phyloP scores from a whole-genome alignment of 2,888 invertebrate genomes.

The Alloscopus bannaensis region DNA sequence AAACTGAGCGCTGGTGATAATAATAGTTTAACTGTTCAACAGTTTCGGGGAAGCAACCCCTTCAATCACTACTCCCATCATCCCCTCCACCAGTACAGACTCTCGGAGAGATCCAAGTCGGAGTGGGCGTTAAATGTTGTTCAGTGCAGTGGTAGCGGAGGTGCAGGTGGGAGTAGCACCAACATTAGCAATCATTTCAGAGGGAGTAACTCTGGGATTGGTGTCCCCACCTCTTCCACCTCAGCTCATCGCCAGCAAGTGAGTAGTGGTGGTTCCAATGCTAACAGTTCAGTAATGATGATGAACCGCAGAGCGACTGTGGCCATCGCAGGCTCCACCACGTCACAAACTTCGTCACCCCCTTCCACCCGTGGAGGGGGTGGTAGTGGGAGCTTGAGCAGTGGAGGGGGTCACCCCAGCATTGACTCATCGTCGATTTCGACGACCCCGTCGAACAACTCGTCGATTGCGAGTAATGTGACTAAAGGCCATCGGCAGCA shows the following conservation, averaged over 20 bases:
- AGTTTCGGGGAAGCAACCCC: conserved; percentile 24
- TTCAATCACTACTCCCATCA: conserved; percentile 51
- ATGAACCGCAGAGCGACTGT: conserved; percentile 53
- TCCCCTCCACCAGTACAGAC: conserved; percentile 63
- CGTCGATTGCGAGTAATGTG: conserved; percentile 12
- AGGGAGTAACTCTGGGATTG: conserved; percentile 30
- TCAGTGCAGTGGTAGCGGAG: conserved; percentile 11
- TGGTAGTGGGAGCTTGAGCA: conserved; percentile 9
- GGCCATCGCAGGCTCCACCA: conserved; percentile 45
- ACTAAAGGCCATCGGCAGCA: conserved; percentile 41
- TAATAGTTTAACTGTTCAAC: conserved; percentile 21
- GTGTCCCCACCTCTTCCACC: background rate
- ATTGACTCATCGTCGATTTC: conserved; percentile 63
- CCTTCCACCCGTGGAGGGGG: conserved; percentile 5
- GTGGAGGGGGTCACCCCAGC: conserved; percentile 56
- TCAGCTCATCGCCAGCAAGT: conserved; percentile 2
- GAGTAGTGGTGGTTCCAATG: conserved; percentile 21
- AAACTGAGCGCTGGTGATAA: conserved; percentile 54
- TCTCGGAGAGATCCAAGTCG: conserved; percentile 71
- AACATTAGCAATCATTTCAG: conserved; percentile 57
- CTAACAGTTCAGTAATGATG: conserved; percentile 26
- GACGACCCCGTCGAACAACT: conserved; percentile 12
- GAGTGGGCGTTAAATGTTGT: conserved; percentile 71
- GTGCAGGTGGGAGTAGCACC: conserved; percentile 2
- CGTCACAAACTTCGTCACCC: background rate